Evolutionary conservation across 2,113 vertebrate genomes (phyloP).

Genomic region (Muscicapa adusta): DNA sequence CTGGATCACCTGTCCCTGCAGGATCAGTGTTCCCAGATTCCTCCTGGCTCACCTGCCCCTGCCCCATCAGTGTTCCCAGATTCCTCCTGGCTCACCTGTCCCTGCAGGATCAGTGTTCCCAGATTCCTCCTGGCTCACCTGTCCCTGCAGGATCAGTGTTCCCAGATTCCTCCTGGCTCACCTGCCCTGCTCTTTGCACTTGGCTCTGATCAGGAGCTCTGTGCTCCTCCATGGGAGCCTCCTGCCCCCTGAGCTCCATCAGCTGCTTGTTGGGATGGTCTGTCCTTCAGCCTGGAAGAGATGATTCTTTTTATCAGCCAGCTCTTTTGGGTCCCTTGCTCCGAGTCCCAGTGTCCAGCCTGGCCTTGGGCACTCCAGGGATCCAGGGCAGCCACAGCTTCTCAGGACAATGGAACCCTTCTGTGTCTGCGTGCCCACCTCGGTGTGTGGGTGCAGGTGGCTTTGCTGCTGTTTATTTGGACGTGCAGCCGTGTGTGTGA

Average conservation of each 20-base stretch:
- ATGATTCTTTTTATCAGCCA: background rate
- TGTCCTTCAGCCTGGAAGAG: background rate
- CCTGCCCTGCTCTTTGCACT: background rate
- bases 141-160: too few species aligned
- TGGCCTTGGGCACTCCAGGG: background rate
- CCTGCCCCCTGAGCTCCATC: background rate
- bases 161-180: too few species aligned
- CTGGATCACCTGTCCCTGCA: background rate
- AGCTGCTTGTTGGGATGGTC: background rate
- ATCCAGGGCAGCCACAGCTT: background rate
- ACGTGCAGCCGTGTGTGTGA: rapidly evolving
- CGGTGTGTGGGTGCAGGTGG: background rate
- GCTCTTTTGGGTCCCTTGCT: background rate
- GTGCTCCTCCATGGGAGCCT: background rate
- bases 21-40: background rate
- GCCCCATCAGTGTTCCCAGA: too few species aligned
- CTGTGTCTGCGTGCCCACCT: rapidly evolving
- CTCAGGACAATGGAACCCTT: background rate
- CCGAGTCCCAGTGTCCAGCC: background rate
- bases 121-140: too few species aligned
- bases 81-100: too few species aligned
- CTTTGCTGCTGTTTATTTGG: background rate
- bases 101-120: too few species aligned
- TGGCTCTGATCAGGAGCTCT: background rate
- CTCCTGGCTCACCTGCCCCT: background rate